Conservation (phyloP, 2,113 vertebrate genomes). For the Phoenicopterus ruber region DNA sequence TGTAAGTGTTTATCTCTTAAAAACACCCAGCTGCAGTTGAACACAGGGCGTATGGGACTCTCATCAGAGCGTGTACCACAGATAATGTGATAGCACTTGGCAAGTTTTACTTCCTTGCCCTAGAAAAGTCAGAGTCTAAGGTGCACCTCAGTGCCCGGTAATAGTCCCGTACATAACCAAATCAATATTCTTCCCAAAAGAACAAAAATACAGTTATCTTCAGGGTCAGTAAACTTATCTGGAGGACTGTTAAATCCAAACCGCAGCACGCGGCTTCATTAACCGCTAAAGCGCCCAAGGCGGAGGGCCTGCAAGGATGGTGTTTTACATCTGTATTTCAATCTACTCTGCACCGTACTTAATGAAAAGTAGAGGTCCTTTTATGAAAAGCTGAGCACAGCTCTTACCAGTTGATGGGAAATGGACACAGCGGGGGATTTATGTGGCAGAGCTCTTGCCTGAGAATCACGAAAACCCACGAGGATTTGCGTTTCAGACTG, state of each 20-base stretch:
- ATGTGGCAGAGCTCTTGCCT: neutral
- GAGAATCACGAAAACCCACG: neutral
- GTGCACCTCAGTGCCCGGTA: neutral
- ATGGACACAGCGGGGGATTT: neutral
- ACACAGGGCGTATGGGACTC: neutral
- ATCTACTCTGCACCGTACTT: neutral
- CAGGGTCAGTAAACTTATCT: neutral
- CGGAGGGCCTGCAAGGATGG: neutral
- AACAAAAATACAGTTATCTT: neutral
- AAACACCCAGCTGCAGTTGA: neutral
- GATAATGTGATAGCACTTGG: neutral
- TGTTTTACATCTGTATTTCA: neutral
- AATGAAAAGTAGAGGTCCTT: neutral
- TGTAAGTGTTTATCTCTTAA: neutral
- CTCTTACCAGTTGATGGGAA: neutral
- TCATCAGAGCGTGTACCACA: neutral
- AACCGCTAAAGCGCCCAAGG: fast-evolving
- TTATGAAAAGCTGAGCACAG: neutral
- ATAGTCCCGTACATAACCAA: neutral
- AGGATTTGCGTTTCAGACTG: neutral
- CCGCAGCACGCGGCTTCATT: neutral
- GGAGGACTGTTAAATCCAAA: neutral
- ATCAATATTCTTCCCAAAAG: neutral
- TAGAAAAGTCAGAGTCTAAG: neutral
- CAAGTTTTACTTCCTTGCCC: neutral